Evolutionary conservation across 2,113 vertebrate species (phyloP).

Genomic region (Dolichallabes microphthalmus): DNA sequence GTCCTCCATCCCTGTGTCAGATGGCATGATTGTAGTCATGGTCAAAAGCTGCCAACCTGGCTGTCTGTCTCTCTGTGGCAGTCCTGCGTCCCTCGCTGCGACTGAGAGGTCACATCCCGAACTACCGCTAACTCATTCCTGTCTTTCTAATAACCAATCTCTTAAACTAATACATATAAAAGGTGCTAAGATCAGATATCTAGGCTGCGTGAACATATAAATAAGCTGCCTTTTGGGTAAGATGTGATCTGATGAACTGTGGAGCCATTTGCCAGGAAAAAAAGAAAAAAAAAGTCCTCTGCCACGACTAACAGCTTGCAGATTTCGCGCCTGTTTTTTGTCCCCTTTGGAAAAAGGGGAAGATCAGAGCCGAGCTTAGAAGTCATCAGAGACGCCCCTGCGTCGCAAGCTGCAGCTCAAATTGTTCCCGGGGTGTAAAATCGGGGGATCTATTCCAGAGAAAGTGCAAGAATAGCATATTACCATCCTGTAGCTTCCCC

Average conservation of each 20-base stretch:
- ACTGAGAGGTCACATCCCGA: constrained; percentile 54
- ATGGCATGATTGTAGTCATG: constrained; percentile 38
- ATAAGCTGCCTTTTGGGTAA: constrained; percentile 38
- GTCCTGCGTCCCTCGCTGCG: constrained; percentile 45
- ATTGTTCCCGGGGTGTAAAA: constrained; percentile 23
- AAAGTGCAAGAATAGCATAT: constrained; percentile 12
- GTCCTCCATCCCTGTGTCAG: constrained; percentile 46
- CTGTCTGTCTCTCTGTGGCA: constrained; percentile 53
- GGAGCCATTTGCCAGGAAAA: constrained; percentile 23
- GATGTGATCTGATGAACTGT: constrained; percentile 33
- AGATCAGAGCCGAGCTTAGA: constrained; percentile 26
- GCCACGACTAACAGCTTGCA: constrained; percentile 49
- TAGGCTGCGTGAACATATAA: constrained; percentile 35
- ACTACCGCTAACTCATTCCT: constrained; percentile 47
- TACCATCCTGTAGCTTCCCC: background rate
- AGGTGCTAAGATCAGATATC: constrained; percentile 7
- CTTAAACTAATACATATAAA: background rate
- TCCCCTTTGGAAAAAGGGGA: constrained; percentile 21
- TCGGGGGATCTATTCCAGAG: background rate
- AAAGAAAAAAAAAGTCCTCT: constrained; percentile 27
- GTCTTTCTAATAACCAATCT: background rate
- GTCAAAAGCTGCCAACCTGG: constrained; percentile 52
- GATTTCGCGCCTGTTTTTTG: constrained; percentile 34
- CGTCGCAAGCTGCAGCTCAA: constrained; percentile 7
- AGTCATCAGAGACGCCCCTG: constrained; percentile 24